A percentile compares a stretch with the other conserved stretches of the same genome.
Conservation (phyloP, 2,113 vertebrate species). For the Oryzias curvinotus region DNA sequence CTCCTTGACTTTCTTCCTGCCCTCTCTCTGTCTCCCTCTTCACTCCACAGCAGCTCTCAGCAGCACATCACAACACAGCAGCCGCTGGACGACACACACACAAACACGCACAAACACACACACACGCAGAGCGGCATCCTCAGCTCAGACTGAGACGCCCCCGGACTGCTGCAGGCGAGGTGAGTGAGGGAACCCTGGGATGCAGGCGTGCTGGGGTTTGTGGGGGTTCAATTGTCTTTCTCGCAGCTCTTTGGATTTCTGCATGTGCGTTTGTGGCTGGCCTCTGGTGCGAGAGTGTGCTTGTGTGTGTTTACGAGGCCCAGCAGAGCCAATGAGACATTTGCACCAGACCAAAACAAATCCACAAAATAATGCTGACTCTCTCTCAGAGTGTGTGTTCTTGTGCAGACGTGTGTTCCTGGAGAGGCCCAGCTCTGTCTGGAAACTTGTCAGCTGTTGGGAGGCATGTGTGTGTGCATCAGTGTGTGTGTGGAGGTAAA, state of each 20-base stretch:
- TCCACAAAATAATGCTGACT: slow-evolving; percentile 68
- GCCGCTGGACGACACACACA: slow-evolving; percentile 48
- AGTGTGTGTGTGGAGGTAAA: slow-evolving; percentile 42
- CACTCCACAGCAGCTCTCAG: slow-evolving; percentile 68
- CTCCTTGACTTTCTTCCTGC: slow-evolving; percentile 59
- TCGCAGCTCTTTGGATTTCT: slow-evolving; percentile 20
- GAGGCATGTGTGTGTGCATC: slow-evolving; percentile 31
- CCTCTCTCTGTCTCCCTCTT: slow-evolving; percentile 55
- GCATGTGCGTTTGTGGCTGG: slow-evolving; percentile 31
- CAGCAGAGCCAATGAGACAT: slow-evolving; percentile 53
- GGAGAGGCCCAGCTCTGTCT: slow-evolving; percentile 47
- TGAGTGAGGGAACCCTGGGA: slow-evolving; percentile 68
- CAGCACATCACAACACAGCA: slow-evolving; percentile 57
- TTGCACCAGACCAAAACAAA: slow-evolving; percentile 74
- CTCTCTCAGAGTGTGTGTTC: slow-evolving; percentile 43
- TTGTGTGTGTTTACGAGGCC: slow-evolving; percentile 45
- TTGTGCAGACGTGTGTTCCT: slow-evolving; percentile 30
- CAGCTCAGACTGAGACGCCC: slow-evolving; percentile 60
- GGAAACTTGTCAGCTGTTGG: slow-evolving; percentile 65
- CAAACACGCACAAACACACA: slow-evolving; percentile 34
- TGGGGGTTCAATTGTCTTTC: neutral
- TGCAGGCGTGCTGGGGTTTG: slow-evolving; percentile 32
- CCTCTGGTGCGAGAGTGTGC: slow-evolving; percentile 20
- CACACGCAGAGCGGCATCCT: slow-evolving; percentile 65
- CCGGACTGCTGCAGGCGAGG: slow-evolving; percentile 78